Conservation (phyloP, 2,113 vertebrate species). For the Malurus alboscapulatus region DNA sequence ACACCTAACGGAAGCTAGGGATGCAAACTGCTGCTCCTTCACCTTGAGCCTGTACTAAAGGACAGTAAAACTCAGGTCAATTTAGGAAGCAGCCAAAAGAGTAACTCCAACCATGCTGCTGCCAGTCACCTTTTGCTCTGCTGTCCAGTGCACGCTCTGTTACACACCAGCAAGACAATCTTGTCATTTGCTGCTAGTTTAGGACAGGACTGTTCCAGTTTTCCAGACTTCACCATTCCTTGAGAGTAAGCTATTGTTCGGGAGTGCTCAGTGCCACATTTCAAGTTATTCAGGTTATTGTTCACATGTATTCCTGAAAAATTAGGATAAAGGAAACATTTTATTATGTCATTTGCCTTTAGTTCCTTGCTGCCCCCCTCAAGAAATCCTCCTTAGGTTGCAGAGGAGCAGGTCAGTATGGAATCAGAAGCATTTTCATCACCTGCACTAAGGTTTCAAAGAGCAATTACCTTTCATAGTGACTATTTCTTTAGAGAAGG, state of each 20-base stretch:
- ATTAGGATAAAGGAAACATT: not conserved
- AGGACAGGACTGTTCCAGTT: slow-evolving; percentile 68
- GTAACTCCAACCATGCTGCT: not conserved
- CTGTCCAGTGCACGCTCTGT: slow-evolving; percentile 91
- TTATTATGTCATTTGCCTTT: not conserved
- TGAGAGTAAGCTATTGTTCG: slow-evolving; percentile 82
- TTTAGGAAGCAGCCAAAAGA: not conserved
- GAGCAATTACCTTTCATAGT: not conserved
- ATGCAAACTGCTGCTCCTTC: not conserved
- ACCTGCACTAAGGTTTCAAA: not conserved
- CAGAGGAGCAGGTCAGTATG: not conserved
- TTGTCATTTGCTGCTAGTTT: slow-evolving; percentile 81
- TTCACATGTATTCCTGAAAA: slow-evolving; percentile 88
- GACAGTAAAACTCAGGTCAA: not conserved
- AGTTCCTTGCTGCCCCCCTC: not conserved
- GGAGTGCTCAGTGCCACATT: slow-evolving; percentile 82
- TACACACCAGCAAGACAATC: slow-evolving; percentile 93
- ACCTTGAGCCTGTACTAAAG: not conserved
- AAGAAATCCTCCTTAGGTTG: not conserved
- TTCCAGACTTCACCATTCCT: slow-evolving; percentile 56
- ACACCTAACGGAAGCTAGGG: not conserved
- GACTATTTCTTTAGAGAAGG: not conserved
- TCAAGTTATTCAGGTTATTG: slow-evolving; percentile 95
- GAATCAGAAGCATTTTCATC: not conserved
- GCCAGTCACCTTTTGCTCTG: slow-evolving; percentile 88